Evolutionary conservation across 2,888 invertebrate species (phyloP).

Genomic region (Pandemis corylana): DNA sequence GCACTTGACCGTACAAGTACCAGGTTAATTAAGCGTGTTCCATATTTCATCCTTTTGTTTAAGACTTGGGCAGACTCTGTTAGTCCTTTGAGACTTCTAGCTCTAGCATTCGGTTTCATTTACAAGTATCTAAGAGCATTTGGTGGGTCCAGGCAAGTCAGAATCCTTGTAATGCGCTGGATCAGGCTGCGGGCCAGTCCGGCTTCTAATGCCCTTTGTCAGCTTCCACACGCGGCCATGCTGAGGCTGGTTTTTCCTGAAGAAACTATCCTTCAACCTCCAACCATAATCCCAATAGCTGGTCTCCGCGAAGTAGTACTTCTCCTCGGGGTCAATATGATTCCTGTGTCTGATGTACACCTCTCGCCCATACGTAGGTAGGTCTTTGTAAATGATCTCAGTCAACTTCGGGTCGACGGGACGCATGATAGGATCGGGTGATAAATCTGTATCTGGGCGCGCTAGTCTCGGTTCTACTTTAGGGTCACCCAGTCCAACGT

Average conservation of each 20-base stretch:
- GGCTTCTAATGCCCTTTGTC: slow-evolving; percentile 50
- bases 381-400: slow-evolving; percentile 56
- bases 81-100: background rate
- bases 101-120: background rate
- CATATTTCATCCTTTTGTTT: too few relatives aligned
- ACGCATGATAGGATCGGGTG: slow-evolving; percentile 58
- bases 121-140: background rate
- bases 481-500: slow-evolving; percentile 59
- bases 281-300: slow-evolving; percentile 59
- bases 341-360: slow-evolving; percentile 56
- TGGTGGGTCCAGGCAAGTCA: slow-evolving; percentile 43
- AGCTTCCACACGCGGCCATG: slow-evolving; percentile 56
- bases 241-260: slow-evolving; percentile 47
- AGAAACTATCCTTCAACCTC: slow-evolving; percentile 58
- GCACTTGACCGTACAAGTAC: too few relatives aligned
- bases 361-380: slow-evolving; percentile 56
- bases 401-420: slow-evolving; percentile 53
- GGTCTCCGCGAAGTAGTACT: slow-evolving; percentile 58
- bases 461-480: slow-evolving; percentile 57
- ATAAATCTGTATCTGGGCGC: slow-evolving; percentile 54
- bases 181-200: slow-evolving; percentile 60
- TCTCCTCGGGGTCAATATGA: slow-evolving; percentile 56
- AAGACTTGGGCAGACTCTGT: background rate
- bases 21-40: background rate
- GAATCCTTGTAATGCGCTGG: slow-evolving; percentile 54